A percentile compares a stretch with the other conserved stretches of the same genome.
These are phyloP conservation scores for Neodiprion virginianus DNA, from an alignment of 1,140 invertebrate species.

Conservation along the genomic window DNA sequence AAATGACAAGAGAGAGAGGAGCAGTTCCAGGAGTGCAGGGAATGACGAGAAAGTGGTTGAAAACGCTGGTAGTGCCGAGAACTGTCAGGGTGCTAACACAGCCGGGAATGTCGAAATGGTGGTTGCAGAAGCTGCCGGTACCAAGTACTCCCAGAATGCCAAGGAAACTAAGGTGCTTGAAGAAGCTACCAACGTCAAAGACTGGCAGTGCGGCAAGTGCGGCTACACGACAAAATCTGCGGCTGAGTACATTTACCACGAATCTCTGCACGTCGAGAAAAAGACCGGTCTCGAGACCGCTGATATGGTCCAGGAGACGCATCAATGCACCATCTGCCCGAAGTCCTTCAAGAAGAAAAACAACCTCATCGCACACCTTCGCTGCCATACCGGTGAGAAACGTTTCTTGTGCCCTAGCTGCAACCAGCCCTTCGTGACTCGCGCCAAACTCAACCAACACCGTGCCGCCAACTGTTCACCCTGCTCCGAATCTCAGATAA, in stretches of 20 bases:
- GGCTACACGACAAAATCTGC: constrained; percentile 56
- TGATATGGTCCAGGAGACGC: constrained; percentile 33
- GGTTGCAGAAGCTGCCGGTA: not conserved
- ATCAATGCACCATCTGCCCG: constrained; percentile 71
- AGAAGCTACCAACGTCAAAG: not conserved
- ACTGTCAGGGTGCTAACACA: not conserved
- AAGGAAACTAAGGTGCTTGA: too few relatives aligned
- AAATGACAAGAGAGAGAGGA: not conserved
- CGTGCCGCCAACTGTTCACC: constrained; percentile 33
- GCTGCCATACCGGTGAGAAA: constrained; percentile 79
- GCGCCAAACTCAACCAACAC: constrained; percentile 63
- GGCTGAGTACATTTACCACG: constrained; percentile 72
- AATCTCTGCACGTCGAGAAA: constrained; percentile 64
- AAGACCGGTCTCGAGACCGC: constrained; percentile 37
- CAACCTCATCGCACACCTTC: constrained; percentile 73
- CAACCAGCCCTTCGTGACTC: constrained; percentile 69
- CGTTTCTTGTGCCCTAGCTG: constrained; percentile 73
- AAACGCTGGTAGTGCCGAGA: not conserved
- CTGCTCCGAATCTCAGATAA: constrained; percentile 15
- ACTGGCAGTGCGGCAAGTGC: constrained; percentile 59
- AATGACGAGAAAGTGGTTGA: not conserved
- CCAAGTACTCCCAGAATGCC: too few relatives aligned
- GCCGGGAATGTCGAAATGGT: not conserved
- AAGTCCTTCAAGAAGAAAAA: constrained; percentile 71
- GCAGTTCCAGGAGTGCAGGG: not conserved